Conservation (phyloP, 1,140 invertebrate genomes). For the Palaemon carinicauda region DNA sequence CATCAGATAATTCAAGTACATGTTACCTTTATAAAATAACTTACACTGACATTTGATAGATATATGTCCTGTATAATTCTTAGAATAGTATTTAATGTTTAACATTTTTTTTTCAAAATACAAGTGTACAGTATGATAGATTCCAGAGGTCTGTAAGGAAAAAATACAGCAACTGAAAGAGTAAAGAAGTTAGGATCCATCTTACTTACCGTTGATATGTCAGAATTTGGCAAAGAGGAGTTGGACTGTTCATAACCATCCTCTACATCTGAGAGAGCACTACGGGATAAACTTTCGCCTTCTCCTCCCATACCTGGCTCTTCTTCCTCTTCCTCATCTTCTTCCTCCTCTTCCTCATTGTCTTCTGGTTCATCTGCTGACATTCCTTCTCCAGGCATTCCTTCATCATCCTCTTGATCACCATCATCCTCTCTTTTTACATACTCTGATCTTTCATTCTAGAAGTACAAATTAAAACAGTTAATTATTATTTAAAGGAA, state of each 20-base stretch:
- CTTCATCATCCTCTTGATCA: slow-evolving; percentile 32
- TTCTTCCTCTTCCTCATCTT: slow-evolving; percentile 55
- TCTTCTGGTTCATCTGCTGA: slow-evolving; percentile 30
- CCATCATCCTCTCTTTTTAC: slow-evolving; percentile 16
- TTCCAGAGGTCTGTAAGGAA: too few species aligned
- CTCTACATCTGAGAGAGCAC: slow-evolving; percentile 34
- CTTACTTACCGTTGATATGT: slow-evolving; percentile 50
- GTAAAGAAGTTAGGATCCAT: too few species aligned
- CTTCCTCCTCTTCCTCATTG: slow-evolving; percentile 45
- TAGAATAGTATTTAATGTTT: too few species aligned
- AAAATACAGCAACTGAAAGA: too few species aligned
- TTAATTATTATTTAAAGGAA: neutral
- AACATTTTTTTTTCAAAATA: too few species aligned
- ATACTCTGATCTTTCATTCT: slow-evolving; percentile 25
- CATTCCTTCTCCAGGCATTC: slow-evolving; percentile 12
- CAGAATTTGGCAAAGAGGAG: slow-evolving; percentile 50
- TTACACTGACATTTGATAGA: too few species aligned
- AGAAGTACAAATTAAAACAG: neutral
- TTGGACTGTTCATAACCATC: slow-evolving; percentile 50
- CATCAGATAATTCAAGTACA: too few species aligned
- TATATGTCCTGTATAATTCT: too few species aligned
- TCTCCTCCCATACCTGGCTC: slow-evolving; percentile 18
- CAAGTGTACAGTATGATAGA: too few species aligned
- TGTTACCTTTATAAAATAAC: too few species aligned
- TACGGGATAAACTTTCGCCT: slow-evolving; percentile 28